Conservation (phyloP, 1,140 invertebrate species). For the Aporrectodea caliginosa region DNA sequence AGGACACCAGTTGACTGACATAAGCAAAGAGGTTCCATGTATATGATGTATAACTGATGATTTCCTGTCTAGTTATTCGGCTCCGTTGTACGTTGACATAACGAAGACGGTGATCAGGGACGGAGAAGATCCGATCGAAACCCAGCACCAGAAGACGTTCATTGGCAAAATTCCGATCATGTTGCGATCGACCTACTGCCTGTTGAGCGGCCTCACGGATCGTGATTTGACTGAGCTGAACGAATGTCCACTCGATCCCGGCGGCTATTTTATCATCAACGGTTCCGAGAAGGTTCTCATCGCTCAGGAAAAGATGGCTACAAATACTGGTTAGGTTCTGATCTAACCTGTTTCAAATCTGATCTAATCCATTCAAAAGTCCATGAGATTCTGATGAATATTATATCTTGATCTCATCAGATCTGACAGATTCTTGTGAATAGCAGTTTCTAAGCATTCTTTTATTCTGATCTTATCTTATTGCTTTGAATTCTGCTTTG, state of each 20-base stretch:
- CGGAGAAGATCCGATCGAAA: constrained; percentile 84
- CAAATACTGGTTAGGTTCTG: constrained; percentile 91
- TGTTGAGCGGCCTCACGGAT: constrained; percentile 87
- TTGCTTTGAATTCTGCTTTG: no score
- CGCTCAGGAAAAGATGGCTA: constrained; percentile 99
- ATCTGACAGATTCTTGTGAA: no score
- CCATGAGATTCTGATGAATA: no score
- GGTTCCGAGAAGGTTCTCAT: constrained; percentile 71
- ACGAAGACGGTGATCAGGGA: constrained; percentile 89
- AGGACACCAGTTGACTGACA: no score
- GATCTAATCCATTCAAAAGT: no score
- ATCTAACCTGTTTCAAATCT: no score
- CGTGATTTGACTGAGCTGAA: constrained; percentile 97
- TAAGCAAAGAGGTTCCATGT: constrained; percentile 83
- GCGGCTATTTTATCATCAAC: constrained; percentile 57
- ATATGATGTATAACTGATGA: constrained; percentile 92
- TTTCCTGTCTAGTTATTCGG: constrained; percentile 82
- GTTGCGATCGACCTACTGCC: constrained; percentile 93
- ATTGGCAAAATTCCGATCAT: constrained; percentile 97
- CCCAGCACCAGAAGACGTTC: constrained; percentile 93
- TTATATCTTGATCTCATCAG: no score
- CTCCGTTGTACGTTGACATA: constrained; percentile 96
- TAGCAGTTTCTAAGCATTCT: no score
- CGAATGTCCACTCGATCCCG: constrained; percentile 96
- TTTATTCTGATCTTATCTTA: no score